Evolutionary conservation across 2,888 invertebrate genomes (phyloP).

Genomic region (Acanthosepion esculentum): DNA sequence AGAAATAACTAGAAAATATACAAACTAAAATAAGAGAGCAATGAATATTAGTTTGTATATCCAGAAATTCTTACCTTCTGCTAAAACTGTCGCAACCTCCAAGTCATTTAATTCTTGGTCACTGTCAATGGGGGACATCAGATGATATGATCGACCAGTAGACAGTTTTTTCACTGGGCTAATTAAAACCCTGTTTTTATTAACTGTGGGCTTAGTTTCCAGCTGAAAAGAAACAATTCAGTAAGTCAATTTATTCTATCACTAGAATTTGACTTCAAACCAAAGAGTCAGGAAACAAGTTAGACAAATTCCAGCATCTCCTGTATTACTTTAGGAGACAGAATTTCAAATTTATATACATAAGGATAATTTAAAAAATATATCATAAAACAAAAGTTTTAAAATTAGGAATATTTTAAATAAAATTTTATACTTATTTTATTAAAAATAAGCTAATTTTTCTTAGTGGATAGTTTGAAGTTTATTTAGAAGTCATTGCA

Average conservation of each 20-base stretch:
- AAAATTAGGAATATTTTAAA: no score
- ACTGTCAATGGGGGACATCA: conserved; percentile 67
- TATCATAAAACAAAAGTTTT: no score
- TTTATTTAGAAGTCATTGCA: no score
- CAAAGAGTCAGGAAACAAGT: no score
- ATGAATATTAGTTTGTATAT: conserved; percentile 14
- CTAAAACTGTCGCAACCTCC: conserved; percentile 68
- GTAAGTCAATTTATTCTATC: neutral
- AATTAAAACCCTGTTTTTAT: conserved; percentile 16
- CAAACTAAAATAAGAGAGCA: neutral
- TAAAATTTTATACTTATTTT: no score
- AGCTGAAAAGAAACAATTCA: conserved; percentile 12
- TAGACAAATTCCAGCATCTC: no score
- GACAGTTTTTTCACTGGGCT: conserved; percentile 56
- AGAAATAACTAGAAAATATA: neutral
- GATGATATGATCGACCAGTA: conserved; percentile 54
- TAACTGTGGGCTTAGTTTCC: neutral
- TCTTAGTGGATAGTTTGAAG: no score
- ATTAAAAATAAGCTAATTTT: no score
- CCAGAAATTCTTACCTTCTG: conserved; percentile 60
- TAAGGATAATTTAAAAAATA: no score
- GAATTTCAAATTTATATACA: no score
- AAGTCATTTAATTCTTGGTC: conserved; percentile 67
- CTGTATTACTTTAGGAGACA: no score
- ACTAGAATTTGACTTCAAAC: no score